These are phyloP conservation scores for Zaprionus capensis DNA, from an alignment of 1,140 invertebrate species.

Conservation along the genomic window DNA sequence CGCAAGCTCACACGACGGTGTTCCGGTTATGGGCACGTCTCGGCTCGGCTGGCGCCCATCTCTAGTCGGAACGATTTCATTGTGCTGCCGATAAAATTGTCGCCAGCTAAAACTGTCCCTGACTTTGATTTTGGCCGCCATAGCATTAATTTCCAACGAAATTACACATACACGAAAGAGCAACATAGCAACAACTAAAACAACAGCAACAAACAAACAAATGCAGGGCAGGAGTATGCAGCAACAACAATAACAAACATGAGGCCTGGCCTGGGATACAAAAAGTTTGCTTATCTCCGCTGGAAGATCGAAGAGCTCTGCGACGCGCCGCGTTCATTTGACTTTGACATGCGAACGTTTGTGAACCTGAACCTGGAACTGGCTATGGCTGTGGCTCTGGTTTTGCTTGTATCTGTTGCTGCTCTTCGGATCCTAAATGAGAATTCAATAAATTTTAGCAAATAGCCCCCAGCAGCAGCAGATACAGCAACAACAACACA, in stretches of 20 bases:
- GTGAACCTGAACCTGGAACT: slow-evolving; percentile 43
- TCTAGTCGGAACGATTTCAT: slow-evolving; percentile 73
- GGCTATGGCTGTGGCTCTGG: slow-evolving; percentile 25
- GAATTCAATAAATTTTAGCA: slow-evolving; percentile 81
- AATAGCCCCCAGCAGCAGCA: slow-evolving; percentile 46
- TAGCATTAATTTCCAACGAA: slow-evolving; percentile 81
- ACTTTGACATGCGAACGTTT: slow-evolving; percentile 75
- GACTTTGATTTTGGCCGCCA: slow-evolving; percentile 82
- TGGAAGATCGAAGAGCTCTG: slow-evolving; percentile 56
- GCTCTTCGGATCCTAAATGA: slow-evolving; percentile 57
- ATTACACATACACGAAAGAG: slow-evolving; percentile 64
- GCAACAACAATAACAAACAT: slow-evolving; percentile 20
- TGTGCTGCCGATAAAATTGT: slow-evolving; percentile 83
- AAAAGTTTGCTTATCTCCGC: slow-evolving; percentile 66
- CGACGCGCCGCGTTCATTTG: slow-evolving; percentile 61
- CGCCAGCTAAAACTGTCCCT: slow-evolving; percentile 74
- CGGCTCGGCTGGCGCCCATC: slow-evolving; percentile 20
- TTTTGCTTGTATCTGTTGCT: slow-evolving; percentile 4
- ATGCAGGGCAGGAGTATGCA: slow-evolving; percentile 34
- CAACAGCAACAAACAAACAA: slow-evolving; percentile 26
- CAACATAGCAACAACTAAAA: slow-evolving; percentile 21
- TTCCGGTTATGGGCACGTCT: slow-evolving; percentile 25
- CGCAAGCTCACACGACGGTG: background rate
- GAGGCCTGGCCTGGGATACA: slow-evolving; percentile 34
- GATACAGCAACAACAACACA: slow-evolving; percentile 60